Percentiles rank a stretch among this genome's conserved stretches.
phyloP scores from a whole-genome alignment of 1,140 invertebrate genomes.

The Euborellia annulipes region DNA sequence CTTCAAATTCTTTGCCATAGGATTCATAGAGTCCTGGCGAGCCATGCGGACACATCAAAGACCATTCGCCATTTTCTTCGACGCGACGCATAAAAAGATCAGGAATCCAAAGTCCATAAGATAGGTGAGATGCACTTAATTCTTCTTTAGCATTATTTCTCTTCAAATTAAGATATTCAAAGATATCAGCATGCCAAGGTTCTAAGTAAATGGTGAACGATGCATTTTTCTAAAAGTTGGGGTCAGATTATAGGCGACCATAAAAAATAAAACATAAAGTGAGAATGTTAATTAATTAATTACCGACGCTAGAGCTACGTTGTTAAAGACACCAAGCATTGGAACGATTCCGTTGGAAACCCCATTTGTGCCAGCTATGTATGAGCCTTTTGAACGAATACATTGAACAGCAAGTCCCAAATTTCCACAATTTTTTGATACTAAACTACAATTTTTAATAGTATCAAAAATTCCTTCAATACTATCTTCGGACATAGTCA shows the following conservation, averaged over 20 bases:
- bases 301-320: constrained; percentile 57
- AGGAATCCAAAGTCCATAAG: constrained; percentile 58
- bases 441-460: constrained; percentile 47
- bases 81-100: constrained; percentile 57
- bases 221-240: too few relatives aligned
- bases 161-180: constrained; percentile 46
- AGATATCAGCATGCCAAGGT: constrained; percentile 57
- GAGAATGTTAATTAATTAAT: constrained; percentile 38
- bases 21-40: constrained; percentile 42
- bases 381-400: constrained; percentile 44
- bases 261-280: too few relatives aligned
- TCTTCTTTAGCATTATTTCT: constrained; percentile 50
- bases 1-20: constrained; percentile 51
- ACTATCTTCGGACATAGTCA: constrained; percentile 50
- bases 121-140: constrained; percentile 44
- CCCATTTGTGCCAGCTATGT: constrained; percentile 53
- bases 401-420: constrained; percentile 54
- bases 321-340: constrained; percentile 54
- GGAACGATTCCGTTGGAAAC: constrained; percentile 51
- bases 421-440: constrained; percentile 57
- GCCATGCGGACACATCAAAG: constrained; percentile 51
- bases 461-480: constrained; percentile 59
- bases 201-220: constrained; percentile 60
- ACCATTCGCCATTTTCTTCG: constrained; percentile 42
- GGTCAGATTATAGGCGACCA: too few relatives aligned